These are phyloP conservation scores for Acrossocheilus fasciatus DNA, from an alignment of 2,797 vertebrate genomes.

Conservation along the genomic window DNA sequence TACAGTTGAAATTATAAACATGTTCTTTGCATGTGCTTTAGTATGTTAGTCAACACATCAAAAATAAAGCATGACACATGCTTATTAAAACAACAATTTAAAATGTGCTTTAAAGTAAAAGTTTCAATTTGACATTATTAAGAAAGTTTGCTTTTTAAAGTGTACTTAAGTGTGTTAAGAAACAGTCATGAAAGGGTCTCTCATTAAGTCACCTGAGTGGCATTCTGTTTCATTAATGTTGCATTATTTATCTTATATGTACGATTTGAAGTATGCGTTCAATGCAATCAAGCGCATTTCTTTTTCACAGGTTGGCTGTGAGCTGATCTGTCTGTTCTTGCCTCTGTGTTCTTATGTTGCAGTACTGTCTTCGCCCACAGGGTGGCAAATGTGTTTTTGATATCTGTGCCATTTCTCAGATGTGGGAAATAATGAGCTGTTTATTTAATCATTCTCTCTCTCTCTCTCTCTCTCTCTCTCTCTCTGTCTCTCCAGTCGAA, in stretches of 20 bases:
- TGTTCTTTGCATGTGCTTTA: too few relatives aligned
- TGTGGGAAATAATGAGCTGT: not conserved
- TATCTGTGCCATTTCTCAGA: not conserved
- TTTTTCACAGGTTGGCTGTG: not conserved
- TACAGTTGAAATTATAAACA: too few relatives aligned
- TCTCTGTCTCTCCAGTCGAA: constrained; percentile 70
- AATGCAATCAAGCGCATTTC: not conserved
- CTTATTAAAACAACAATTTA: too few relatives aligned
- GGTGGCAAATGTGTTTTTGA: not conserved
- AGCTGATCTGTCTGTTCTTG: not conserved
- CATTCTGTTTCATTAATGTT: too few relatives aligned
- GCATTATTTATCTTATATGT: not conserved
- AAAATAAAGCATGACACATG: too few relatives aligned
- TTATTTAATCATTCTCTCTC: not conserved
- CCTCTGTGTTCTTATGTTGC: not conserved
- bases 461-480: constrained; percentile 30
- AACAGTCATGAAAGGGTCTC: not conserved
- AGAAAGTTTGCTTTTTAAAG: too few relatives aligned
- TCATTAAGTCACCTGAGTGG: not conserved
- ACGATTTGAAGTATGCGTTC: not conserved
- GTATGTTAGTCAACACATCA: too few relatives aligned
- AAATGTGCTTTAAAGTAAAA: too few relatives aligned
- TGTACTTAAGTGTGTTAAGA: too few relatives aligned
- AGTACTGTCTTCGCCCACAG: not conserved
- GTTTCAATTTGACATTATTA: too few relatives aligned